Base-by-base conservation (phyloP, 2,113 vertebrate genomes). In the Pterocles gutturalis region DNA sequence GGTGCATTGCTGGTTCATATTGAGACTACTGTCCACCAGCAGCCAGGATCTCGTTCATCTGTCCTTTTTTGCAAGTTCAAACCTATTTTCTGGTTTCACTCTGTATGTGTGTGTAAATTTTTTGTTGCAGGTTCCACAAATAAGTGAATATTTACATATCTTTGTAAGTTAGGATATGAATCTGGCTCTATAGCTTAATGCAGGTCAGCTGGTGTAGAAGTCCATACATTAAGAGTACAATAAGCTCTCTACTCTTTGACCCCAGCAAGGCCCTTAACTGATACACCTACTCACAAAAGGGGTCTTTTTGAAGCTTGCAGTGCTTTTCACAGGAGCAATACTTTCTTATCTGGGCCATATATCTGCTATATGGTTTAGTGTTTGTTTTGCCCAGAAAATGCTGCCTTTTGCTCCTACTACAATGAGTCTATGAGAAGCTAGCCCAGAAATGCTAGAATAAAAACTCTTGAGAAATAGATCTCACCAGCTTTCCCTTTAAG, bases 101-200 rank as follows among this genome's bases (percentile, higher is more conserved):
- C 2, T 24, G 17, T 38, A n/a, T 0, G 3, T 38, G 29, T 9
- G 13, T 11, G 17, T 33, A 17, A 46, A 8, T 16, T 46, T 43
- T 51, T 64, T 60, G 9, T 13, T 51, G 20, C 8, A 16, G 9
- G 28, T 48, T 54, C 31, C 67, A 14, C 73, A 18, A 80, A 65
- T 9, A 36, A 76, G 70, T 38, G 0, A 7, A 70, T 10, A 7
- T 17, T 76, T 43, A 43, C 7, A 7, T 80, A 21, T n/a, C 2
- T 71, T 36, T 58, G 25, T 33, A 34, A 41, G 11, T 38, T 60
- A 17, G 14, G 10, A 13, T 60, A 19, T 54, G 16, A 49, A 60
- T 48, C 10, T 70, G 18, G 3, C 20, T 71, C 10, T 57, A 14
- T 11, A 65, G 7, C 4, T 5, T 57, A 49, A 34, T 43, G 51